Percentiles rank a stretch among this genome's conserved stretches.
These are phyloP conservation scores for Brachionus koreanus DNA, from an alignment of 1,140 invertebrate genomes.

Conservation along the genomic window DNA sequence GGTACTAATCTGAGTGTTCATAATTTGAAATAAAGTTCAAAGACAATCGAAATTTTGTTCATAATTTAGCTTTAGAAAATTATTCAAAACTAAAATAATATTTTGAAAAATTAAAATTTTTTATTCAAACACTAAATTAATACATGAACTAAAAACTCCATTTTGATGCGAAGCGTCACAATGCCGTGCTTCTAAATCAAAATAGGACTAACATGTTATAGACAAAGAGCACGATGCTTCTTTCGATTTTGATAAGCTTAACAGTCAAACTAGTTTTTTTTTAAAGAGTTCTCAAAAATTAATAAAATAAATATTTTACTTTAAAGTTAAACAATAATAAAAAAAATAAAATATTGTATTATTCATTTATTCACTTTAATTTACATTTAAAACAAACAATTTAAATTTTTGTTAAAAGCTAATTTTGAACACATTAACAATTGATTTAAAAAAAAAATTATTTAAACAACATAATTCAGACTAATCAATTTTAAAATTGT, in stretches of 20 bases:
- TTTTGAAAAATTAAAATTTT: background rate
- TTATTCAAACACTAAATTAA: background rate
- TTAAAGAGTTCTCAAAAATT: no score
- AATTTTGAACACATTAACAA: background rate
- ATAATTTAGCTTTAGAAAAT: background rate
- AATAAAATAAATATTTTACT: no score
- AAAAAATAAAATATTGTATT: background rate
- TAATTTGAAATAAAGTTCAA: background rate
- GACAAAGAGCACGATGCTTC: background rate
- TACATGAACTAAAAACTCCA: background rate
- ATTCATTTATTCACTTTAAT: background rate
- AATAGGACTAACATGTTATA: background rate
- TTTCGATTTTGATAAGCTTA: background rate
- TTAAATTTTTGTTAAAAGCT: background rate
- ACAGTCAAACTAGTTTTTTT: no score
- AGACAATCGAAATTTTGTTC: background rate
- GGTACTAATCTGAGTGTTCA: background rate
- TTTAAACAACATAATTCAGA: background rate
- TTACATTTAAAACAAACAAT: slow-evolving; percentile 10
- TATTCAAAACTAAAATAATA: background rate
- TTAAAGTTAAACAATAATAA: background rate
- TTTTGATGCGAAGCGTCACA: background rate
- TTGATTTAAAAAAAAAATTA: slow-evolving; percentile 15
- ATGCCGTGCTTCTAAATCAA: background rate
- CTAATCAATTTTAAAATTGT: background rate